Conservation (phyloP, 2,113 vertebrate species). For the Antigone vipio region DNA sequence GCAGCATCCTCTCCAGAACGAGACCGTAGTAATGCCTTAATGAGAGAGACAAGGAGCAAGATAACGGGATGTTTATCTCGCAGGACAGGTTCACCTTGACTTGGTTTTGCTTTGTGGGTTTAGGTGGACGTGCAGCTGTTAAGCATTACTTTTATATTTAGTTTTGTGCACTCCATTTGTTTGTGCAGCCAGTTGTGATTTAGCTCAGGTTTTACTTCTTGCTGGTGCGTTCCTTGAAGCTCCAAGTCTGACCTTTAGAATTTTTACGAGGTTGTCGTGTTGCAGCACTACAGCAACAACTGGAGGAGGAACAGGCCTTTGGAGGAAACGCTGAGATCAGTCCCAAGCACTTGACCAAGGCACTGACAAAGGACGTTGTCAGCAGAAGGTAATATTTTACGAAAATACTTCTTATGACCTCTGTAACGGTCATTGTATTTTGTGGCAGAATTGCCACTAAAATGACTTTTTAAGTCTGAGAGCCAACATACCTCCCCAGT, state of each 20-base stretch:
- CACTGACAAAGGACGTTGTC: background rate
- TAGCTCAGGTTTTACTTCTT: background rate
- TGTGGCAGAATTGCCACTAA: background rate
- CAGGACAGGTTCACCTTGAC: background rate
- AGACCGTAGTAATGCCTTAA: fast-evolving
- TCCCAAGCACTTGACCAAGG: background rate
- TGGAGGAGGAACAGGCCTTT: background rate
- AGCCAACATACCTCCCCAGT: background rate
- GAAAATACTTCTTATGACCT: background rate
- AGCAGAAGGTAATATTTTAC: slow-evolving; percentile 3
- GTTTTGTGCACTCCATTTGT: background rate
- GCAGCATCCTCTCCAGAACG: background rate
- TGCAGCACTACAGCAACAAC: background rate
- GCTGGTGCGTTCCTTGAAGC: background rate
- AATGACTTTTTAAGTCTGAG: background rate
- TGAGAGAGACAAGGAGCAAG: background rate
- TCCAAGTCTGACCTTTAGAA: background rate
- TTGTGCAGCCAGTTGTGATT: background rate
- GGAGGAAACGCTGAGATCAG: slow-evolving; percentile 3
- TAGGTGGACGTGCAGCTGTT: background rate
- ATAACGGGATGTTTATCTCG: background rate
- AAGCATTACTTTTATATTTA: background rate
- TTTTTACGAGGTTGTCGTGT: slow-evolving; percentile 16
- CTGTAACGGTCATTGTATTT: background rate
- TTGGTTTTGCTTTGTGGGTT: background rate